Conservation (phyloP, 2,797 vertebrate species). For the Brachymystax lenok region DNA sequence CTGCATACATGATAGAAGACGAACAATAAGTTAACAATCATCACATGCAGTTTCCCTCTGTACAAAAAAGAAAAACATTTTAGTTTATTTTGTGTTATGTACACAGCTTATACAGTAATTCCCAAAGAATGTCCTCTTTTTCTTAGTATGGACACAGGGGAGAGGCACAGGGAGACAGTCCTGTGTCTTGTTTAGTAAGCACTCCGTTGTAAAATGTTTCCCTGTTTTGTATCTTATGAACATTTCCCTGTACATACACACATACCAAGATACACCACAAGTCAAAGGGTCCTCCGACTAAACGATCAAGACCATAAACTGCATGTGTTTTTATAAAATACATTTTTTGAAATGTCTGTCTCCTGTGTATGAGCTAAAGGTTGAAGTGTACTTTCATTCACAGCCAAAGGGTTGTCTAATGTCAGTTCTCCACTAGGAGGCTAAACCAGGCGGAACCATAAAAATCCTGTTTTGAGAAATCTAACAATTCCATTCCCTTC, state of each 20-base stretch:
- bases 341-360: not conserved
- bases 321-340: slow-evolving; percentile 47
- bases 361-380: not conserved
- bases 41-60: slow-evolving; percentile 89
- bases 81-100: slow-evolving; percentile 61
- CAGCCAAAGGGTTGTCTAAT: slow-evolving; percentile 23
- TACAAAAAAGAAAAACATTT: slow-evolving; percentile 63
- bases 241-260: slow-evolving; percentile 17
- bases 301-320: slow-evolving; percentile 26
- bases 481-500: not conserved
- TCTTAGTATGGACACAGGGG: slow-evolving; percentile 40
- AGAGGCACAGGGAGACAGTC: slow-evolving; percentile 50
- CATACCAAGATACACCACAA: slow-evolving; percentile 30
- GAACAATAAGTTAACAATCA: slow-evolving; percentile 88
- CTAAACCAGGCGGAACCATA: not conserved
- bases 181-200: slow-evolving; percentile 27
- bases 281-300: slow-evolving; percentile 40
- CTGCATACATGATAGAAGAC: slow-evolving; percentile 89
- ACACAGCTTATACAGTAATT: slow-evolving; percentile 54
- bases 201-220: not conserved
- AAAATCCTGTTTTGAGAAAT: not conserved
- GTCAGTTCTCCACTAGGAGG: not conserved
- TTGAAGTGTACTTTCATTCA: not conserved
- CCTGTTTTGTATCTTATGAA: slow-evolving; percentile 10
- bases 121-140: slow-evolving; percentile 32